Percentiles rank a stretch among this genome's conserved stretches.
Conservation (phyloP, 2,797 vertebrate species). For the Scolopax bukidnonensis region DNA sequence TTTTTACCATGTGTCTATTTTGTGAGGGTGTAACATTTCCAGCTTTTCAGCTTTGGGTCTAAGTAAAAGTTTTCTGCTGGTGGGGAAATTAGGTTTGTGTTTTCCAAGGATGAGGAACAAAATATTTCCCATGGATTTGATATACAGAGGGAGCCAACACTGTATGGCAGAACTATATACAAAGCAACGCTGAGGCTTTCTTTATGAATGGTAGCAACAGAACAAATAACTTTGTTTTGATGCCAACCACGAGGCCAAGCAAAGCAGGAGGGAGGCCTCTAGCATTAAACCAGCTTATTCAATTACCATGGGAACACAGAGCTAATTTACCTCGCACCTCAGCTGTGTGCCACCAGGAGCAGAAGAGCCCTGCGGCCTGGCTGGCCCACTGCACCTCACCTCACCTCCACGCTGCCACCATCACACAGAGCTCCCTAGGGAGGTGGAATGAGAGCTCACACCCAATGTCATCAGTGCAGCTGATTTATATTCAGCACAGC, state of each 20-base stretch:
- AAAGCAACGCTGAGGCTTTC: neutral
- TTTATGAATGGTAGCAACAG: neutral
- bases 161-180: neutral
- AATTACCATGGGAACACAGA: neutral
- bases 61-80: neutral
- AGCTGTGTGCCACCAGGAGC: neutral
- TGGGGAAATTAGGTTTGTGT: neutral
- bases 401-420: accelerated
- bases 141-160: neutral
- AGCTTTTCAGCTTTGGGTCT: neutral
- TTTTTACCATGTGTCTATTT: neutral
- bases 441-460: accelerated
- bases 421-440: accelerated
- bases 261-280: neutral
- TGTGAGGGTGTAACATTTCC: neutral
- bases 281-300: neutral
- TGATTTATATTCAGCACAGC: neutral
- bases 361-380: neutral
- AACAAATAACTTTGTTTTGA: neutral
- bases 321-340: neutral
- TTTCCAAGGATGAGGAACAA: neutral
- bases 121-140: neutral
- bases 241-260: neutral
- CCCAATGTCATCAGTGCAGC: accelerated
- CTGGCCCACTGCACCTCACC: neutral